Base-by-base conservation (phyloP, 2,888 invertebrate genomes). In the Eretmocerus hayati region DNA sequence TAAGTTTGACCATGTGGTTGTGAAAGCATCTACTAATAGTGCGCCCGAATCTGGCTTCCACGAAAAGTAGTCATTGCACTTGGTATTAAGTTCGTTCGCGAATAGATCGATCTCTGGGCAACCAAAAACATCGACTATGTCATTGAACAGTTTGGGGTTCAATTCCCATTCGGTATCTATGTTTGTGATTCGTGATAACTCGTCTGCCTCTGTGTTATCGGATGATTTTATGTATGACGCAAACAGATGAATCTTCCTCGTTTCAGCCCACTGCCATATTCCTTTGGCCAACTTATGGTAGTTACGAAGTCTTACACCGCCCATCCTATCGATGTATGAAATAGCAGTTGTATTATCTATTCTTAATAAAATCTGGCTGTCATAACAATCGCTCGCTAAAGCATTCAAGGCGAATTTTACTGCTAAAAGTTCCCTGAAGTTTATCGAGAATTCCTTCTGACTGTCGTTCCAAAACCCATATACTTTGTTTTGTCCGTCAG, bases 301-400 rank as follows among this genome's bases (percentile, higher is more conserved):
- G 6, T 46, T 38, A 2, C 44, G 44, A 32, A 48, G 52, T 20
- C 53, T 45, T 8, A 55, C 46, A 19, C 57, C 55, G 3, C 57
- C 55, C 55, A 58, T 59, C 8, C 43, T 52, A 35, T 58, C 59
- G 5, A 59, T 33, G 20, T 58, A 58, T 5, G 57, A 36, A 2
- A 60, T 45, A 2, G 59, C 56, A 2, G 58, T 57, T 2, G 51
- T 60, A 30, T 59, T 59, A 44, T 59, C 59, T 2, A 55, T 43
- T 32, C 59, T 46, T 26, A 59, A 31, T 1, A 60, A 41, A 13
- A 60, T 48, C 26, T 58, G 45, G 30, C 50, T 48, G 31, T 46
- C 38, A 15, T 3, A 35, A 46, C 40, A 43, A 9, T 48, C n/a
- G 20, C 47, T 41, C n/a, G 47, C 46, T 1, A 46, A 42, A 6